phyloP scores from a whole-genome alignment of 1,140 invertebrate genomes.

The Aphidius ervi region DNA sequence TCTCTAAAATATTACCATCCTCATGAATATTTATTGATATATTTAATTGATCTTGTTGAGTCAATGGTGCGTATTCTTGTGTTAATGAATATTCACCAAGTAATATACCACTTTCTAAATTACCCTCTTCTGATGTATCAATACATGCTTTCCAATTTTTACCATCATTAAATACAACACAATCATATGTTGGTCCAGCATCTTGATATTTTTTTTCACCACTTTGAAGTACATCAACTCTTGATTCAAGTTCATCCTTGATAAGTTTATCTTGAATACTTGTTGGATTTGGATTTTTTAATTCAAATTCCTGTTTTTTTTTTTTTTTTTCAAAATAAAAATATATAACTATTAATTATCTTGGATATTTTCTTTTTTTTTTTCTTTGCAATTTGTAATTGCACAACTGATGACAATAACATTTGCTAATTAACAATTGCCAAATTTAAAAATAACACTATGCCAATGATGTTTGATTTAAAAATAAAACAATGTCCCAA shows the following conservation, averaged over 20 bases:
- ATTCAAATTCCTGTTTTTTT: slow-evolving; percentile 58
- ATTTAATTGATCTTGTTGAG: slow-evolving; percentile 76
- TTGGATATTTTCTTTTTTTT: background rate
- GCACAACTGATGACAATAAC: slow-evolving; percentile 22
- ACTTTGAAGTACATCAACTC: slow-evolving; percentile 75
- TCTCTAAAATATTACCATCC: slow-evolving; percentile 86
- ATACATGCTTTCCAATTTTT: slow-evolving; percentile 78
- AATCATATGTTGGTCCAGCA: slow-evolving; percentile 86
- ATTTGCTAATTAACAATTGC: slow-evolving; percentile 36
- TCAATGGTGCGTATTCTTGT: slow-evolving; percentile 74
- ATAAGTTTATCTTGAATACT: slow-evolving; percentile 72
- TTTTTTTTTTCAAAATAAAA: background rate
- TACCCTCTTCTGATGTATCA: slow-evolving; percentile 80
- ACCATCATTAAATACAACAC: slow-evolving; percentile 88
- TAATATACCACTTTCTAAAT: slow-evolving; percentile 69
- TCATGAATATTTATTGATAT: slow-evolving; percentile 91
- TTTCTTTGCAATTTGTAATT: slow-evolving; percentile 9
- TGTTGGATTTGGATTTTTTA: slow-evolving; percentile 54
- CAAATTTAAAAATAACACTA: slow-evolving; percentile 50
- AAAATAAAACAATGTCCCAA: slow-evolving; percentile 45
- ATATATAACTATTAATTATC: background rate
- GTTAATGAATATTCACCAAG: slow-evolving; percentile 84
- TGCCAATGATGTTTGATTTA: slow-evolving; percentile 30
- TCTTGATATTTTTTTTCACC: slow-evolving; percentile 89
- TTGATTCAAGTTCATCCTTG: slow-evolving; percentile 86